A percentile compares a stretch with the other conserved stretches of the same genome.
phyloP scores from a whole-genome alignment of 2,888 invertebrate species.

The Seira sanloemensis region DNA sequence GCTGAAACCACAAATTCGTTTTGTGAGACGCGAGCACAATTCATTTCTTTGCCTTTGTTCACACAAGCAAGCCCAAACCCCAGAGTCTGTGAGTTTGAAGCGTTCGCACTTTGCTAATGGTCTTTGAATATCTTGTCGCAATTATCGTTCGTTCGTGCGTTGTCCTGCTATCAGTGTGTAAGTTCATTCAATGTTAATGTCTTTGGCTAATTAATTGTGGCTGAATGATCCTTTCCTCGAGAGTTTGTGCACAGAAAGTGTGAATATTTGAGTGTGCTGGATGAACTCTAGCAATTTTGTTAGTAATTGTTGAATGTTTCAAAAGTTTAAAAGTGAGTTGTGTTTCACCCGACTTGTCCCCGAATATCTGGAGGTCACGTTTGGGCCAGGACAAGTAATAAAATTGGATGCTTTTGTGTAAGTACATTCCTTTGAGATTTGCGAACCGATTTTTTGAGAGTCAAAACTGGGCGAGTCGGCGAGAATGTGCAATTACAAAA shows the following conservation, averaged over 20 bases:
- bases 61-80: constrained; percentile 5
- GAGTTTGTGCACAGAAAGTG: neutral
- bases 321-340: neutral
- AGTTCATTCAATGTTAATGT: neutral
- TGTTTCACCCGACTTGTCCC: neutral
- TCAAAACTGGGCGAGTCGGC: too few species aligned
- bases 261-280: too few species aligned
- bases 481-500: too few species aligned
- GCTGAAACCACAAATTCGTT: neutral
- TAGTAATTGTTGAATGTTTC: neutral
- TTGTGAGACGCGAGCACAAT: neutral
- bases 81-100: neutral
- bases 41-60: constrained; percentile 51
- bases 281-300: too few species aligned
- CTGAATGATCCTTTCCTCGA: neutral
- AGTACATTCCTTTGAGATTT: neutral
- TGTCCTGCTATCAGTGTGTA: neutral
- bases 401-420: neutral
- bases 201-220: neutral
- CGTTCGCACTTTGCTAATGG: neutral
- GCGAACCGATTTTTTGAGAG: neutral
- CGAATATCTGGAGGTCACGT: neutral
- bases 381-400: neutral
- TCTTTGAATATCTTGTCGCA: neutral
- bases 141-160: neutral